phyloP scores from a whole-genome alignment of 2,797 vertebrate species.

The Gallinago nigripennis region DNA sequence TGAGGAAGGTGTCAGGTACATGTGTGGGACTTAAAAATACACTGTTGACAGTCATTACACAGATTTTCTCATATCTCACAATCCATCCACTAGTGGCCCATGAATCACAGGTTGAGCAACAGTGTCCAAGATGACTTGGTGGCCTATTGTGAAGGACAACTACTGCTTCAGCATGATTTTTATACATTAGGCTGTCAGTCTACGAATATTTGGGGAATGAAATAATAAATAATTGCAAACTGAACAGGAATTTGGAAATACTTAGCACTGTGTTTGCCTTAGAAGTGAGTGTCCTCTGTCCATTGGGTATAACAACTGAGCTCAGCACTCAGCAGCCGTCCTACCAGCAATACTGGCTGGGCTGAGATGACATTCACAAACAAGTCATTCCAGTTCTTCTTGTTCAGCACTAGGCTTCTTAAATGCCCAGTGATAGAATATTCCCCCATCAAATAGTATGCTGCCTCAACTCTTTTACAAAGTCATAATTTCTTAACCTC shows the following conservation, averaged over 20 bases:
- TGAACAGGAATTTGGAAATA: background rate
- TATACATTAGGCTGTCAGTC: background rate
- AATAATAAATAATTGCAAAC: too few relatives aligned
- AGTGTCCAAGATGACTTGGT: background rate
- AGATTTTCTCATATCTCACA: background rate
- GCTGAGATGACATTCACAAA: background rate
- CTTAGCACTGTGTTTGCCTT: background rate
- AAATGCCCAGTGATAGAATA: background rate
- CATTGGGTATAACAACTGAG: background rate
- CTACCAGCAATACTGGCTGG: background rate
- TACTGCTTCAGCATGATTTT: background rate
- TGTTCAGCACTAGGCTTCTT: background rate
- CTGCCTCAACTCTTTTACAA: background rate
- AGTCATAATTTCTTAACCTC: background rate
- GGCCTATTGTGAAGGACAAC: background rate
- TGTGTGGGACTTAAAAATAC: background rate
- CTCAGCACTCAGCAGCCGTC: background rate
- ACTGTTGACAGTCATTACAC: background rate
- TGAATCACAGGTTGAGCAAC: background rate
- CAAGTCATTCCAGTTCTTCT: slow-evolving; percentile 53
- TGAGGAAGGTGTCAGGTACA: background rate
- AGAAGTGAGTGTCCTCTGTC: background rate
- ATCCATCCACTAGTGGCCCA: background rate
- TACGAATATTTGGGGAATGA: background rate
- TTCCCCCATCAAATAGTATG: background rate